phyloP scores from a whole-genome alignment of 2,888 invertebrate genomes.

The Schizotus pectinicornis region DNA sequence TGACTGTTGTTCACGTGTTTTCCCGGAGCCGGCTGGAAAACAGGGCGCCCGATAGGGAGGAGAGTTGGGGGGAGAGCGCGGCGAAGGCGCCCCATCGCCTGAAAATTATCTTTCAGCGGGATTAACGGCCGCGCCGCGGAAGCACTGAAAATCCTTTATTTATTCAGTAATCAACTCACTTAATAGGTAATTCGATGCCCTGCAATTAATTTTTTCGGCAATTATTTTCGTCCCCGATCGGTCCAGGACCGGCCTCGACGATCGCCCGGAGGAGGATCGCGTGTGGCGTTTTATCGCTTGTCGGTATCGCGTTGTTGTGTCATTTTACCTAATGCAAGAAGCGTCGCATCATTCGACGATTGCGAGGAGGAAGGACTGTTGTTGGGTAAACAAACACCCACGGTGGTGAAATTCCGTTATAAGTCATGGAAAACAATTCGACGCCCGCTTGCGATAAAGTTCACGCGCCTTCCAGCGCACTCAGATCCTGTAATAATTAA shows the following conservation, averaged over 20 bases:
- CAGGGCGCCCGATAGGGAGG: not conserved
- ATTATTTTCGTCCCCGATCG: no score
- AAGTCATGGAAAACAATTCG: constrained; percentile 1
- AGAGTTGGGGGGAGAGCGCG: no score
- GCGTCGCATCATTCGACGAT: not conserved
- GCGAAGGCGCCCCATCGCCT: constrained; percentile 1
- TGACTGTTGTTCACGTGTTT: not conserved
- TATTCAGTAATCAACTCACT: constrained; percentile 26
- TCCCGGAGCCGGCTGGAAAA: no score
- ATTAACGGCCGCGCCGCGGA: constrained; percentile 6
- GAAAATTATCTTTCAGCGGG: constrained; percentile 7
- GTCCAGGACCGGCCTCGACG: no score
- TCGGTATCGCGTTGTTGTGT: not conserved
- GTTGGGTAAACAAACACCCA: constrained; percentile 15
- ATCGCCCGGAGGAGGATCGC: no score
- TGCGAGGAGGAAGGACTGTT: not conserved
- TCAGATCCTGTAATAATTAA: no score
- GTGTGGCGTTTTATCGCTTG: not conserved
- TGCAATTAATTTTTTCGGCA: constrained; percentile 22
- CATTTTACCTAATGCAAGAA: not conserved
- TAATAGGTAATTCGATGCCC: constrained; percentile 25
- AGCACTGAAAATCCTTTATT: constrained; percentile 23
- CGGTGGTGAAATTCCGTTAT: not conserved
- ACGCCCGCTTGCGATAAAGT: constrained; percentile 1
- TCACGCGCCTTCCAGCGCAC: not conserved